Conservation (phyloP, 2,888 invertebrate genomes). For the Drosophila algonquin region DNA sequence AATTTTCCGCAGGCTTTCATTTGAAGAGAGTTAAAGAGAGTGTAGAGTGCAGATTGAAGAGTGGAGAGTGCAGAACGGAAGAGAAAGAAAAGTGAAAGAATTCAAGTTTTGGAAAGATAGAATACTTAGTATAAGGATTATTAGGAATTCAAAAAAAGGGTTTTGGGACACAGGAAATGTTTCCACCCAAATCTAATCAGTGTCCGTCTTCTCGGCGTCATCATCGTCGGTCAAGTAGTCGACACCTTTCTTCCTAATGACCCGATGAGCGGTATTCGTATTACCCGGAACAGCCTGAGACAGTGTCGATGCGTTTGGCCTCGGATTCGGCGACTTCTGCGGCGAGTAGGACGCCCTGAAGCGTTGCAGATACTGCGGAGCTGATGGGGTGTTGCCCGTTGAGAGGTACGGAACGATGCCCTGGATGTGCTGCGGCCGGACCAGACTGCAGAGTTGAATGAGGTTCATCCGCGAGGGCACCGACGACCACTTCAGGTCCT, state of each 20-base stretch:
- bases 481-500: constrained; percentile 54
- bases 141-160: too few relatives aligned
- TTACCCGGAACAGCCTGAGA: accelerated
- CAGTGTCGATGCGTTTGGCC: too few relatives aligned
- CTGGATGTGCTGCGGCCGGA: constrained; percentile 54
- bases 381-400: constrained; percentile 21
- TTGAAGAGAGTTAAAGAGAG: background rate
- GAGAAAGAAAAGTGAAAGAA: background rate
- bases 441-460: constrained; percentile 57
- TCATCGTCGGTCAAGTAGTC: constrained; percentile 22
- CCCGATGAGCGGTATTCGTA: background rate
- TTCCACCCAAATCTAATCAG: background rate
- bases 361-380: constrained; percentile 50
- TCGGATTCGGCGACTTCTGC: background rate
- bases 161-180: background rate
- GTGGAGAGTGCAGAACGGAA: background rate
- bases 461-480: constrained; percentile 58
- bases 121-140: background rate
- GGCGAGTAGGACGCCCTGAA: constrained; percentile 38
- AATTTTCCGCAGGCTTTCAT: constrained; percentile 15
- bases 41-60: too few relatives aligned
- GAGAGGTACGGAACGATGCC: constrained; percentile 52
- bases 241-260: background rate
- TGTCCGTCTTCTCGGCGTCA: background rate
- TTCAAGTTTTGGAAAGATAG: background rate